Base-by-base conservation (phyloP, 2,113 vertebrate species). In the Dicerorhinus sumatrensis region DNA sequence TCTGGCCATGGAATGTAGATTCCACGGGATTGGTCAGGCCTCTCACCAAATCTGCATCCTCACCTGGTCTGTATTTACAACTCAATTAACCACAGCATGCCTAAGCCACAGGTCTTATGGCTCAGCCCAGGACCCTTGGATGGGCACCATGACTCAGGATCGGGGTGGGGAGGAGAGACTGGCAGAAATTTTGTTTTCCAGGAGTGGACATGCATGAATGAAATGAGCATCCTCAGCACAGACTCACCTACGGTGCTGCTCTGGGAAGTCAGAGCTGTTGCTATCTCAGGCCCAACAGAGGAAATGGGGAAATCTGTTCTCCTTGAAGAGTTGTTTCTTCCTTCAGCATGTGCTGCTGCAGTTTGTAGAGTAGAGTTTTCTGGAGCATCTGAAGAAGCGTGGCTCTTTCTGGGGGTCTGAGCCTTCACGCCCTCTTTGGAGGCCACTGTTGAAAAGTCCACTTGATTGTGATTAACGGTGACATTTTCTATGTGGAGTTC, bases 381-480 rank as follows among this genome's bases (percentile, higher is more conserved):
- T 46, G 88, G 85, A 42, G 72, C 73, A 76, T 91, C 80, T 0
- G 76, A 88, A 60, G 79, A 69, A 0, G 69, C 27, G 18, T 88
- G 88, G 58, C 4, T 0, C 0, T 48, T 36, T 81, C 21, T 98
- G 96, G 46, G 98, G 98, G 23, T 97, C 96, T 10, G 98, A 90
- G 0, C 98, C 92, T 97, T 98, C 97, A 98, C 96, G 0, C 96
- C 97, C 18, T 98, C 98, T 85, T 98, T 98, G 65, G 95, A 98
- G 87, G 97, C 76, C 75, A 98, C 98, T 56, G 98, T 98, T 65
- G 98, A 98, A 46, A 98, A 97, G 98, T 98, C 98, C 56, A 95
- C 97, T 96, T 97, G 97, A 97, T 97, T 97, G 0, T 36, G 98
- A 80, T 97, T 97, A 87, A 97, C 92, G 75, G 91, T 18, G 39